Evolutionary conservation across 1,140 invertebrate species (phyloP).

Genomic region (Eupeodes corollae): DNA sequence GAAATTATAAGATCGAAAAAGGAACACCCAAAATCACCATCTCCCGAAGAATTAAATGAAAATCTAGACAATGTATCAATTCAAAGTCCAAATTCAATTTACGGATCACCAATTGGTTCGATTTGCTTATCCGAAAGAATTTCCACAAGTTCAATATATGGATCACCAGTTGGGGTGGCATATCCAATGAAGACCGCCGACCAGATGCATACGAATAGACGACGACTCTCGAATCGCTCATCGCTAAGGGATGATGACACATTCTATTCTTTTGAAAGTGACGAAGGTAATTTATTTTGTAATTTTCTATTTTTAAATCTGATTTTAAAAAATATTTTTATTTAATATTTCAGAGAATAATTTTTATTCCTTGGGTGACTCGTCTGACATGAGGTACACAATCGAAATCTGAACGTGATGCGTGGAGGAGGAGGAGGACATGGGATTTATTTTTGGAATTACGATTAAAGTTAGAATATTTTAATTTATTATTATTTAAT

Average conservation of each 20-base stretch:
- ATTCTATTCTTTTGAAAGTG: slow-evolving; percentile 33
- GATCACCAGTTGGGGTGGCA: slow-evolving; percentile 7
- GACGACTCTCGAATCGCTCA: slow-evolving; percentile 13
- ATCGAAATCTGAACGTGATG: too few species aligned
- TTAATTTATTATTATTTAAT: too few species aligned
- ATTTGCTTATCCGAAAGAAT: too few species aligned
- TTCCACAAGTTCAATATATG: slow-evolving; percentile 7
- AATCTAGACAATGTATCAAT: slow-evolving; percentile 6
- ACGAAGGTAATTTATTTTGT: slow-evolving; percentile 23
- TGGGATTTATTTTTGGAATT: too few species aligned
- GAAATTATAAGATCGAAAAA: background rate
- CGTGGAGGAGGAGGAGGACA: too few species aligned
- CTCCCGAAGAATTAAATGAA: background rate
- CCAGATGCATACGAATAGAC: slow-evolving; percentile 6
- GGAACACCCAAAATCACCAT: background rate
- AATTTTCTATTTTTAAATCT: background rate
- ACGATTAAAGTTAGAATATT: too few species aligned
- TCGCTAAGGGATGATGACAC: slow-evolving; percentile 31
- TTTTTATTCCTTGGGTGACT: too few species aligned
- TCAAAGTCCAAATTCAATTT: slow-evolving; percentile 7
- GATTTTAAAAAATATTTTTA: too few species aligned
- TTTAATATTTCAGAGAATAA: too few species aligned
- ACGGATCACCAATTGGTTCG: slow-evolving; percentile 7
- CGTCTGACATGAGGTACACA: too few species aligned
- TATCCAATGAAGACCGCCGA: slow-evolving; percentile 20